Conservation (phyloP, 2,888 invertebrate genomes). For the Sarcophaga subvicina region DNA sequence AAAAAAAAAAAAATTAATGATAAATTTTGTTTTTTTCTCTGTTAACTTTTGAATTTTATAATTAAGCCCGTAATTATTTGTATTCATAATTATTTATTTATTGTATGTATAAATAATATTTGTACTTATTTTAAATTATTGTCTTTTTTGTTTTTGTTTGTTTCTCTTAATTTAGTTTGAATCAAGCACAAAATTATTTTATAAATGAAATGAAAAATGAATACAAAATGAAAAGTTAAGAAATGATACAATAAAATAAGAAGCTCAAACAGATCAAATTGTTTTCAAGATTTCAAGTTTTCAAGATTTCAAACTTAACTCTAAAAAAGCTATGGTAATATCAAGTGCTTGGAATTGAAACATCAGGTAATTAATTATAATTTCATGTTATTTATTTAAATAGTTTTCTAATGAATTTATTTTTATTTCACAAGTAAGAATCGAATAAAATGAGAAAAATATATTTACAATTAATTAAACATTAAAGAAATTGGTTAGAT, state of each 20-base stretch:
- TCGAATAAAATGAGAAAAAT: too few relatives aligned
- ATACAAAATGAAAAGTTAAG: neutral
- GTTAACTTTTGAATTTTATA: neutral
- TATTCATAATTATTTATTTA: slow-evolving; percentile 11
- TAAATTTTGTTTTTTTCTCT: neutral
- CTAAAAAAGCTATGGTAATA: neutral
- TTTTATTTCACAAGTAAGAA: too few relatives aligned
- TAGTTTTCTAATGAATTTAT: too few relatives aligned
- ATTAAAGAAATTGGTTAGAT: too few relatives aligned
- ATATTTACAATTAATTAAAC: too few relatives aligned
- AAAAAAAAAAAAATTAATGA: neutral
- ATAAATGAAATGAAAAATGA: slow-evolving; percentile 24
- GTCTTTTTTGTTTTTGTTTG: slow-evolving; percentile 21
- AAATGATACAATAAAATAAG: slow-evolving; percentile 15
- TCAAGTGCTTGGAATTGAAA: too few relatives aligned
- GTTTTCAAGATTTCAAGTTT: neutral
- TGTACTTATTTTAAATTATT: slow-evolving; percentile 50
- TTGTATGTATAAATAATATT: slow-evolving; percentile 2
- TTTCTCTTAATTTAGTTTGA: slow-evolving; percentile 47
- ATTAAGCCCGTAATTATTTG: neutral
- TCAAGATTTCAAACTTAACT: neutral
- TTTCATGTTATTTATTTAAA: too few relatives aligned
- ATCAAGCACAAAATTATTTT: slow-evolving; percentile 50
- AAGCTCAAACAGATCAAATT: slow-evolving; percentile 25
- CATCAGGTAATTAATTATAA: neutral